Base-by-base conservation (phyloP, 2,113 vertebrate genomes). In the Vanacampus margaritifer region DNA sequence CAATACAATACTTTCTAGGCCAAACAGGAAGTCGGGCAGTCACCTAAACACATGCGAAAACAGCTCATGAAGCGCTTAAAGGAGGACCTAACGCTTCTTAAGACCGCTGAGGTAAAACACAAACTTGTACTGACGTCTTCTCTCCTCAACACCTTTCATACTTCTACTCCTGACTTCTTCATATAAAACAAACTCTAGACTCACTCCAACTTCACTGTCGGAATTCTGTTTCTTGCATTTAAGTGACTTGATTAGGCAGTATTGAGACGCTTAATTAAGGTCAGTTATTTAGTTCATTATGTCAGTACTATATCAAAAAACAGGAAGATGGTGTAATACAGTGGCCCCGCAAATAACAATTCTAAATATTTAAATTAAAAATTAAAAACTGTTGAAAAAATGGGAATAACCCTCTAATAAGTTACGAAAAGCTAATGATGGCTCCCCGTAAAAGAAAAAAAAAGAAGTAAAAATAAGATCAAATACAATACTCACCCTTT, bases 41-140 rank as follows among this genome's bases (percentile, higher is more conserved):
- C 96, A 76, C 94, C 97, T 90, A 99, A 94, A 96, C 94, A 95
- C 92, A 89, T 95, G 94, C 95, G 94, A 95, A 97, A 96, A 96
- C 95, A 95, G 88, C 95, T 98, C 91, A 92, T 95, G 95, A 99
- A 97, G 93, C 95, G 95, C 90, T 92, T 93, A 94, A 98, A 94
- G 95, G 96, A 97, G 91, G 97, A 99, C 92, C 93, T 98, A 86
- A 89, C 92, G 76, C 92, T 96, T 89, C 86, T 87, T 90, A 93
- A 96, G 92, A 93, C 94, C 81, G 93, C 92, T 90, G 94, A 99
- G 97, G 97, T 99, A 99, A 99, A 88, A 68, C n/a, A 6, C 70
- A 56, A 68, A 43, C 58, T 48, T 35, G 68, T 64, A 36, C 28
- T 17, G 56, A 35, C 7, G 24, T 72, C 45, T 60, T 37, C 17